Evolutionary conservation across 2,797 vertebrate genomes (phyloP).

Genomic region (Lophotriccus pileatus): DNA sequence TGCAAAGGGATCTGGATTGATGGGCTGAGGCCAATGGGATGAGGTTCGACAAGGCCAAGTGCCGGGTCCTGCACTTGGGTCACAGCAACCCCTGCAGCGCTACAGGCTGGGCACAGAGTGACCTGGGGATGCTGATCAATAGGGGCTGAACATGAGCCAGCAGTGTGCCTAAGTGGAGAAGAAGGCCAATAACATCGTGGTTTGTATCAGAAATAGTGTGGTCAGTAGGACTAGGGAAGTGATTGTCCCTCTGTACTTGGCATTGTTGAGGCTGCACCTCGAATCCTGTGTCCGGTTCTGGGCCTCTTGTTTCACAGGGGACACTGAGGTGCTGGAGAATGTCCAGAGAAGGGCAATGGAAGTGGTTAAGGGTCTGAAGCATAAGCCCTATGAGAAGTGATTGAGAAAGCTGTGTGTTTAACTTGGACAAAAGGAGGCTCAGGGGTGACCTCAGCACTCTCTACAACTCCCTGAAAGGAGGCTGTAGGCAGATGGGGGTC

Average conservation of each 20-base stretch:
- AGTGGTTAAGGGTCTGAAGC: not conserved
- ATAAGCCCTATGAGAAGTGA: not conserved
- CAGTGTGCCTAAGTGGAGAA: not conserved
- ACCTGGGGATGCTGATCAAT: not conserved
- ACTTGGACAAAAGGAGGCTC: not conserved
- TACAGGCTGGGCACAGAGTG: not conserved
- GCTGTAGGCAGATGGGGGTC: too few species aligned
- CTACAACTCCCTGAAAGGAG: not conserved
- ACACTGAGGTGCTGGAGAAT: not conserved
- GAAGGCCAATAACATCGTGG: not conserved
- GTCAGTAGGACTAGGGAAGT: not conserved
- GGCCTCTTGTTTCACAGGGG: not conserved
- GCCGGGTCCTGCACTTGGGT: not conserved
- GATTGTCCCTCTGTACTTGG: too few species aligned
- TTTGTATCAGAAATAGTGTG: not conserved
- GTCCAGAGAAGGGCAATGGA: rapidly evolving
- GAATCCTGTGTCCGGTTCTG: not conserved
- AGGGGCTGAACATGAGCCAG: not conserved
- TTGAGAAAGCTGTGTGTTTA: not conserved
- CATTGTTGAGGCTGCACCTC: not conserved
- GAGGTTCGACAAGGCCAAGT: not conserved
- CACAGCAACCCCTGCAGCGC: not conserved
- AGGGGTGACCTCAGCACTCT: rapidly evolving
- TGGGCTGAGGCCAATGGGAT: not conserved
- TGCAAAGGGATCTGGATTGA: not conserved